These are phyloP conservation scores for Accipiter cooperii DNA, from an alignment of 2,113 vertebrate species.

Conservation along the genomic window DNA sequence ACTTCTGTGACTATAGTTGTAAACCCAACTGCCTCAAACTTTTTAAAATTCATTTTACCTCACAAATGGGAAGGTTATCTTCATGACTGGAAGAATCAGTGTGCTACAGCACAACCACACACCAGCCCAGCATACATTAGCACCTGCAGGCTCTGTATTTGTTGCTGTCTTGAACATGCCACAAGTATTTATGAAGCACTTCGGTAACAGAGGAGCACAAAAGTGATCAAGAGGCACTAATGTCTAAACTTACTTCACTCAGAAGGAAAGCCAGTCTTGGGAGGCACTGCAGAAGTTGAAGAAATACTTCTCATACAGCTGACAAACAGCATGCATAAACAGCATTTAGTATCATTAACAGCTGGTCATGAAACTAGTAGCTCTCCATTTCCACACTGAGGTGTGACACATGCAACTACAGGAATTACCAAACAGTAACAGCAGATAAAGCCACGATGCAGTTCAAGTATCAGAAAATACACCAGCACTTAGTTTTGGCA, in stretches of 20 bases:
- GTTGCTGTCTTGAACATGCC: background rate
- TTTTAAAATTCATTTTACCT: background rate
- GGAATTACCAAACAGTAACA: background rate
- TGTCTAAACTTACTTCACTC: background rate
- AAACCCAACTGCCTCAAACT: background rate
- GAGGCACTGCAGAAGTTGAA: background rate
- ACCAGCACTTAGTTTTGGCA: background rate
- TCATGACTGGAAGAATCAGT: background rate
- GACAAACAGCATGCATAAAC: conserved; percentile 35
- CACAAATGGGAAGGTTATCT: background rate
- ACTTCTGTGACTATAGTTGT: background rate
- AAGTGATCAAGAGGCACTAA: background rate
- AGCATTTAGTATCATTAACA: conserved; percentile 37
- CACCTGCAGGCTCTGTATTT: background rate
- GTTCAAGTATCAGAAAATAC: background rate
- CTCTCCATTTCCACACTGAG: background rate
- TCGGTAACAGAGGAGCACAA: background rate
- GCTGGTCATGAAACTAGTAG: background rate
- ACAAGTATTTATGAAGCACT: background rate
- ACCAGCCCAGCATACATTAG: background rate
- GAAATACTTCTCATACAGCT: conserved; percentile 9
- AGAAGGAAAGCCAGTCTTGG: background rate
- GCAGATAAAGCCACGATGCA: background rate
- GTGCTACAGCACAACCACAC: background rate
- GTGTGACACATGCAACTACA: background rate